phyloP scores from a whole-genome alignment of 1,140 invertebrate species.

The Phymastichus coffea region DNA sequence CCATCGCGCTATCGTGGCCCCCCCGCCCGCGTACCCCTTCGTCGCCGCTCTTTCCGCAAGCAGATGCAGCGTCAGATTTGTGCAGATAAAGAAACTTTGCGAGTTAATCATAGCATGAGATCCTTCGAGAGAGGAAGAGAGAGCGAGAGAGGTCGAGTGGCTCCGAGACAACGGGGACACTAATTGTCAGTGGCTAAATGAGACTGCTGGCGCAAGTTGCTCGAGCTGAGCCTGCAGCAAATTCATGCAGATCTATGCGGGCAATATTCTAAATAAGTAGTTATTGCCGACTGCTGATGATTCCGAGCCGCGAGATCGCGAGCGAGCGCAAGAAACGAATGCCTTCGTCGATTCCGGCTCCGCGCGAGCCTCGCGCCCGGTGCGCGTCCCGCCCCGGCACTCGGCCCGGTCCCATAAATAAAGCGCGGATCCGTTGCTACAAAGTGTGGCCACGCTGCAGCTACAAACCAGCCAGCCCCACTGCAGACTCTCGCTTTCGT shows the following conservation, averaged over 20 bases:
- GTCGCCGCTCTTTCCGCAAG: too few species aligned
- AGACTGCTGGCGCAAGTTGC: too few species aligned
- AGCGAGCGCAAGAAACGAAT: slow-evolving; percentile 39
- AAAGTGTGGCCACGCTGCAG: neutral
- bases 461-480: neutral
- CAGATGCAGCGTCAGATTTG: slow-evolving; percentile 11
- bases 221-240: slow-evolving; percentile 45
- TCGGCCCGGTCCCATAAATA: slow-evolving; percentile 44
- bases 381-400: too few species aligned
- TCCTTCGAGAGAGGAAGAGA: neutral
- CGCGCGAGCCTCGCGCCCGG: slow-evolving; percentile 18
- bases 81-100: slow-evolving; percentile 29
- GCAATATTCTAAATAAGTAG: slow-evolving; percentile 60
- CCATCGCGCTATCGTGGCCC: too few species aligned
- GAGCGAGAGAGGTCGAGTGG: neutral
- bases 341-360: slow-evolving; percentile 41
- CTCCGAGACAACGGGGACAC: neutral
- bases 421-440: slow-evolving; percentile 33
- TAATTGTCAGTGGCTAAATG: slow-evolving; percentile 28
- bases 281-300: slow-evolving; percentile 31
- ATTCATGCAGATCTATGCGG: slow-evolving; percentile 59
- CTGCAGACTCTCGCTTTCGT: neutral
- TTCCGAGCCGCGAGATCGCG: neutral
- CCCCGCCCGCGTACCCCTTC: too few species aligned
- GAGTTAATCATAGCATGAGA: slow-evolving; percentile 31